These are phyloP conservation scores for Cisticola juncidis DNA, from an alignment of 2,113 vertebrate species.

Conservation along the genomic window DNA sequence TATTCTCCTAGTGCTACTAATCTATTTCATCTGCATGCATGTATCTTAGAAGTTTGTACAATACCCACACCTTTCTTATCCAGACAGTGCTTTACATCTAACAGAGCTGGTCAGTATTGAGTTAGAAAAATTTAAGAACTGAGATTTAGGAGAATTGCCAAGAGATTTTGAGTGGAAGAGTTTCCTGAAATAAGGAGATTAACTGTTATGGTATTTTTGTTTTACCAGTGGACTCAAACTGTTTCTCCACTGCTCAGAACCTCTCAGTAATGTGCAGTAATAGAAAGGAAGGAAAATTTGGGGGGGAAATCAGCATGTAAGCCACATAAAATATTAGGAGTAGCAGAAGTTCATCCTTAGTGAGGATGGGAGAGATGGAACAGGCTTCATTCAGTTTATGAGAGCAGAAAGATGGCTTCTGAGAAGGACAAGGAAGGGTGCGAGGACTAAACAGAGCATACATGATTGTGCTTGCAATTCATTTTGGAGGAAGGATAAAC, in stretches of 20 bases:
- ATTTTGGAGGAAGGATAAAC: neutral
- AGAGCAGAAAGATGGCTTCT: neutral
- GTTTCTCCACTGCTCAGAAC: neutral
- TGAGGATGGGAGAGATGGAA: neutral
- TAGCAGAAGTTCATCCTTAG: neutral
- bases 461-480: neutral
- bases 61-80: neutral
- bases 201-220: neutral
- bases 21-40: neutral
- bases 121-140: neutral
- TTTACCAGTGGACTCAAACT: neutral
- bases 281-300: neutral
- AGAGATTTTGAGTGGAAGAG: neutral
- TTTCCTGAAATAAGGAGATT: neutral
- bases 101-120: neutral
- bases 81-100: neutral
- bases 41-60: neutral
- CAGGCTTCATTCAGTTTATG: neutral
- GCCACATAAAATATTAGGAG: neutral
- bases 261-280: neutral
- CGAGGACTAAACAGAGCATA: neutral
- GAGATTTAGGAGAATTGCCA: neutral
- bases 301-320: neutral
- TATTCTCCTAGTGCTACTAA: neutral
- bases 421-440: neutral